Evolutionary conservation across 2,113 vertebrate genomes (phyloP).

Genomic region (Casuarius casuarius): DNA sequence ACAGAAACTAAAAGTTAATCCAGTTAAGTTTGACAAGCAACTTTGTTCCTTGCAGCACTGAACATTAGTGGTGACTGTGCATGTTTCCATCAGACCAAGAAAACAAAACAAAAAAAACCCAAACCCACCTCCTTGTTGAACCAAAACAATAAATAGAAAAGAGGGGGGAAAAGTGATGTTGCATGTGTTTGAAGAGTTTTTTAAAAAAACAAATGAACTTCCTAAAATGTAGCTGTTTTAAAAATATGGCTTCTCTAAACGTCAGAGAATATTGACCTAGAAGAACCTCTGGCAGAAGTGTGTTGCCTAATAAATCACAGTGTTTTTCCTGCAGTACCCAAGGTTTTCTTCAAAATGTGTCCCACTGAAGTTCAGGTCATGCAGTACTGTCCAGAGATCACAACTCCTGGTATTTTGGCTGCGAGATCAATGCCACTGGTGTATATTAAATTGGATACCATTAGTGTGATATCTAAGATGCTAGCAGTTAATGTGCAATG

Average conservation of each 20-base stretch:
- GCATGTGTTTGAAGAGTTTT: not conserved
- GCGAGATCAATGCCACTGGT: not conserved
- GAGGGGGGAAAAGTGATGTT: not conserved
- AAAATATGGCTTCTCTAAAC: not conserved
- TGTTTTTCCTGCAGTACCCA: not conserved
- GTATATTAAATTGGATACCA: not conserved
- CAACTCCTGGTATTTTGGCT: not conserved
- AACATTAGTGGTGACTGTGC: not conserved
- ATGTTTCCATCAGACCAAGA: not conserved
- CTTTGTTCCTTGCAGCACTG: not conserved
- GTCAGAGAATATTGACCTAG: not conserved
- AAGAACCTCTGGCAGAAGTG: not conserved
- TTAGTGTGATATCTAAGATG: not conserved
- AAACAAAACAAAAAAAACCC: slow-evolving; percentile 8
- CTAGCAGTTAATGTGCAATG: not conserved
- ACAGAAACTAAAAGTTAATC: slow-evolving; percentile 41
- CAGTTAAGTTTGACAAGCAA: slow-evolving; percentile 51
- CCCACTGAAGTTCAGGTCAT: not conserved
- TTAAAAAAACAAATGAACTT: not conserved
- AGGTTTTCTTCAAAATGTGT: not conserved
- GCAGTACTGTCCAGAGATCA: not conserved
- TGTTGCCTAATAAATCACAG: not conserved
- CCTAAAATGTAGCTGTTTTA: not conserved
- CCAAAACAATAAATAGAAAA: not conserved
- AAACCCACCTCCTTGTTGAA: not conserved